Conservation (phyloP, 2,797 vertebrate species). For the Forpus xanthops region DNA sequence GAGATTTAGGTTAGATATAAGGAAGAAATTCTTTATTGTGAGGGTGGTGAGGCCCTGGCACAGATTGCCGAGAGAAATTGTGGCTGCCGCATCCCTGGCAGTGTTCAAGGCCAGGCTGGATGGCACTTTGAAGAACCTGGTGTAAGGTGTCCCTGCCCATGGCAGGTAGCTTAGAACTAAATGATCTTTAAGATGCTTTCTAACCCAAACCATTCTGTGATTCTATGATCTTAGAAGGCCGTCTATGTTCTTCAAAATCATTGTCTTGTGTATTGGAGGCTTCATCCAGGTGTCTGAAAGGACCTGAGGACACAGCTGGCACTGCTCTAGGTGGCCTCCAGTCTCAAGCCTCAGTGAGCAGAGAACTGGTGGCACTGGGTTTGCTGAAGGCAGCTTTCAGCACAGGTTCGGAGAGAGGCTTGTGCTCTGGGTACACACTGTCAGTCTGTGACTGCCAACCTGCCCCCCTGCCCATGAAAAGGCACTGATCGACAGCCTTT, state of each 20-base stretch:
- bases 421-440: not conserved
- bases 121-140: no score
- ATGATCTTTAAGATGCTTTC: no score
- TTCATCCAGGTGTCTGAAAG: not conserved
- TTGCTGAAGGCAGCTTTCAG: not conserved
- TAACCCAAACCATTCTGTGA: no score
- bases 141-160: no score
- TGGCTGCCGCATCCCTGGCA: no score
- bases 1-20: not conserved
- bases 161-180: no score
- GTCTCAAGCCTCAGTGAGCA: not conserved
- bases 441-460: not conserved
- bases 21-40: not conserved
- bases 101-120: no score
- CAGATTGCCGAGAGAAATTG: not conserved
- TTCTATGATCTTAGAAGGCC: not conserved
- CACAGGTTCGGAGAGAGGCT: not conserved
- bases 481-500: not conserved
- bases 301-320: not conserved
- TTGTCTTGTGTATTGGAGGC: not conserved
- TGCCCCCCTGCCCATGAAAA: not conserved
- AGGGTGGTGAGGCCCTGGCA: not conserved
- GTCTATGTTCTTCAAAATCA: not conserved
- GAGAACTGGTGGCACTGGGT: not conserved
- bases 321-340: not conserved